phyloP scores from a whole-genome alignment of 2,797 vertebrate species.

The Gambelia wislizenii region DNA sequence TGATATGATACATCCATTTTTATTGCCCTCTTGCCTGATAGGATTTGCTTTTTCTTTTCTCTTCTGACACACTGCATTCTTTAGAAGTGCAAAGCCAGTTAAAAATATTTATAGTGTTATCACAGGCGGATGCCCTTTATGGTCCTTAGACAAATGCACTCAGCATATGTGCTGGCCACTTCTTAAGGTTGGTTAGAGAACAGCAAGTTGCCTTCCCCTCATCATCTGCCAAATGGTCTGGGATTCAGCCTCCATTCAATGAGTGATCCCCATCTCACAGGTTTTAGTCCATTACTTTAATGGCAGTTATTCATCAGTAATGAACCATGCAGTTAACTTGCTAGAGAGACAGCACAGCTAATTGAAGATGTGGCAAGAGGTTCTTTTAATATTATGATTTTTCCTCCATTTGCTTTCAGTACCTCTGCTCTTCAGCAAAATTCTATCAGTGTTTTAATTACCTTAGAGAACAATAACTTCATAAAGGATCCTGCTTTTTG shows the following conservation, averaged over 20 bases:
- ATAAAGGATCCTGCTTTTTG: conserved; percentile 47
- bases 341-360: conserved; percentile 38
- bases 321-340: conserved; percentile 58
- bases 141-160: not conserved
- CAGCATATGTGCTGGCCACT: not conserved
- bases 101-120: not conserved
- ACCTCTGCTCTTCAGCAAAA: conserved; percentile 59
- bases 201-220: not conserved
- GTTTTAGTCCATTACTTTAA: conserved; percentile 61
- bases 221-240: conserved; percentile 37
- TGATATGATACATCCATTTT: not conserved
- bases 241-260: not conserved
- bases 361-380: conserved; percentile 57
- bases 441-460: conserved; percentile 72
- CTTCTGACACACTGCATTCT: not conserved
- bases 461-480: conserved; percentile 69
- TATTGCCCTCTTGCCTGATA: not conserved
- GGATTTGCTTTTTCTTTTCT: not conserved
- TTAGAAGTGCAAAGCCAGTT: not conserved
- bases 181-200: rapidly evolving
- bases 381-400: conserved; percentile 71
- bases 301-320: conserved; percentile 62
- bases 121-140: not conserved
- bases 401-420: conserved; percentile 69
- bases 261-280: conserved; percentile 30